These are phyloP conservation scores for Deilephila porcellus DNA, from an alignment of 2,888 invertebrate species.

Conservation along the genomic window DNA sequence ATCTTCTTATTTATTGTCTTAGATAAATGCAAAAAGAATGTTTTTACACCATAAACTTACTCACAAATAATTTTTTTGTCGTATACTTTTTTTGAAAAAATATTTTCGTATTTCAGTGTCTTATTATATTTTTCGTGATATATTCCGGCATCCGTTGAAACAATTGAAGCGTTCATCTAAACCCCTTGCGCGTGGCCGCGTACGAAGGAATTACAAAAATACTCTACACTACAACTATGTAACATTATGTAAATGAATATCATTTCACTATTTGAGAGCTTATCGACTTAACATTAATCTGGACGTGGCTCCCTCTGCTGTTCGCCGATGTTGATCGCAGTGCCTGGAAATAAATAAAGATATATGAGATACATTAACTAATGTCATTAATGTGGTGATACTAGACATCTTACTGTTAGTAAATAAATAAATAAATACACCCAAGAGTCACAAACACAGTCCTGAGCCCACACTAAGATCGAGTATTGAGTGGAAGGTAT, in stretches of 20 bases:
- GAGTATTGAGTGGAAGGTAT: too few species aligned
- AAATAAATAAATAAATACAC: too few species aligned
- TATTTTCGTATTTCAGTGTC: too few species aligned
- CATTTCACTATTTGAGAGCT: constrained; percentile 67
- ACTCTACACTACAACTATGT: constrained; percentile 58
- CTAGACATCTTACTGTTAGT: too few species aligned
- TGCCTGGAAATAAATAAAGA: background rate
- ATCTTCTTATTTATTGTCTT: too few species aligned
- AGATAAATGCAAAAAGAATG: too few species aligned
- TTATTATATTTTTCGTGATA: too few species aligned
- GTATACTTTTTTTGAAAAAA: background rate
- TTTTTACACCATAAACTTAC: background rate
- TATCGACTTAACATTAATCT: constrained; percentile 37
- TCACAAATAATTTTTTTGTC: background rate
- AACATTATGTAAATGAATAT: constrained; percentile 56
- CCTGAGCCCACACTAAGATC: too few species aligned
- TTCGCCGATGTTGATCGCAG: background rate
- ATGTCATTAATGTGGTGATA: too few species aligned
- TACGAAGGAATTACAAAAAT: constrained; percentile 69
- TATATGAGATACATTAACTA: background rate
- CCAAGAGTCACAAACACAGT: too few species aligned
- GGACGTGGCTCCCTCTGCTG: background rate
- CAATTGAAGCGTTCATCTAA: constrained; percentile 53
- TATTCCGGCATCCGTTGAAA: background rate
- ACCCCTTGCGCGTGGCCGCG: constrained; percentile 67